Base-by-base conservation (phyloP, 2,113 vertebrate species). In the Maccullochella peelii region DNA sequence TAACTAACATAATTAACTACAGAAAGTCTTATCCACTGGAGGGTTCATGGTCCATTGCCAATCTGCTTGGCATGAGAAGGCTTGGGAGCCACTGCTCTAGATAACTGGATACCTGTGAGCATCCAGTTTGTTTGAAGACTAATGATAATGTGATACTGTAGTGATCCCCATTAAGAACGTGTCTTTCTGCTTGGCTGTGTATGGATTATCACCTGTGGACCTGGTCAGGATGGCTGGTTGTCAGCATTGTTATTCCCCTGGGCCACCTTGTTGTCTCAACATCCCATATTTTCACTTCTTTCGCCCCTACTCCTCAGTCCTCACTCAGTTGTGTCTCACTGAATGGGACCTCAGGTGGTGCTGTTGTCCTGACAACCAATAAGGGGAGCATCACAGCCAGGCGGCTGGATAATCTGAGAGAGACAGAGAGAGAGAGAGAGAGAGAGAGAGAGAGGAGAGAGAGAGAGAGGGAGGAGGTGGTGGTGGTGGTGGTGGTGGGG, bases 311-410 rank as follows among this genome's bases (percentile, higher is more conserved):
- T 71, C 40, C 30, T 63, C 57, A 25, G 61, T 80, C 67, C 85
- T 75, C 25, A 23, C 77, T 77, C 52, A 72, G 79, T 54, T 94
- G 91, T 88, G 91, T 93, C 82, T 93, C 79, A 86, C 93, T 91
- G 89, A 89, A 88, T 90, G 90, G 90, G 93, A 95, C 94, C 95
- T 95, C 95, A 86, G 94, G 95, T 92, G 95, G 94, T 95, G 95
- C 95, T 95, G 96, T 96, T 96, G 95, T 96, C 96, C 92, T 95
- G 96, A 96, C 96, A 96, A 96, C 96, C 92, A 94, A 93, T 88
- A 82, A 91, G 90, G 82, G 94, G 93, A 91, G 91, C 94, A 94
- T 92, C 94, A 71, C 92, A 94, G 93, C 94, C 92, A 95, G 92
- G 92, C 93, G 91, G 84, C 94, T 80, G 86, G 70, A 82, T 88